Base-by-base conservation (phyloP, 1,140 invertebrate genomes). In the Drosophila nebulosa region DNA sequence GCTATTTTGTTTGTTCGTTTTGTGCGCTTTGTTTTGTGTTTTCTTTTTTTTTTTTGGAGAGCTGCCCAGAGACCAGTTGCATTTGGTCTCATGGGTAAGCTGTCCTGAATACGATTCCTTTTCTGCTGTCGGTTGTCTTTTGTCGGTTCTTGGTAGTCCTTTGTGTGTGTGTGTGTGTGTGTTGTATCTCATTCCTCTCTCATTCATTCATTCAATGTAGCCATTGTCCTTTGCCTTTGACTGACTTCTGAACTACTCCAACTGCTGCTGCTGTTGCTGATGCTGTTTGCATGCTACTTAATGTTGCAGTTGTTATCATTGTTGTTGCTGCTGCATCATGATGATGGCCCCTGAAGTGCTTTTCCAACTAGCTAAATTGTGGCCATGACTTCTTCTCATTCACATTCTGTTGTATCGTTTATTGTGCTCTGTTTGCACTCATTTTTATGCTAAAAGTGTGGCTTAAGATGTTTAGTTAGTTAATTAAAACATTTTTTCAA, bases 211-310 rank as follows among this genome's bases (percentile, higher is more conserved):
- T 3, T 61, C 26, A 42, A 10, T 67, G 39, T 56, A 66, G 74
- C 64, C 74, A 86, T 86, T 80, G 73, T 86, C 53, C 66, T 68
- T 77, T 46, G 39, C 57, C 81, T 74, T 70, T 63, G 65, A 56
- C 68, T 68, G 69, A 59, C 64, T 55, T 52, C 52, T 42, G 14
- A 42, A 42, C 39, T 7, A 46, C 39, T 21, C 7, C 4, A 2
- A 42, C 16, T 59, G 46, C 27, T 59, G 52, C 55, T 42, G 61
- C 59, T 30, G 77, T 77, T 73, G 39, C 58, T 65, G 53, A 39
- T 64, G 39, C 27, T 58, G 77, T 77, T 85, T 86, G 80, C 81
- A 86, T 86, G 77, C 53, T 67, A 80, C 74, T 86, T 86, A 76
- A 76, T 84, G 80, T 69, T 72, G 63, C 61, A 72, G 52, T 51